Conservation (phyloP, 2,113 vertebrate genomes). For the Cyphomyrus discorhynchus region DNA sequence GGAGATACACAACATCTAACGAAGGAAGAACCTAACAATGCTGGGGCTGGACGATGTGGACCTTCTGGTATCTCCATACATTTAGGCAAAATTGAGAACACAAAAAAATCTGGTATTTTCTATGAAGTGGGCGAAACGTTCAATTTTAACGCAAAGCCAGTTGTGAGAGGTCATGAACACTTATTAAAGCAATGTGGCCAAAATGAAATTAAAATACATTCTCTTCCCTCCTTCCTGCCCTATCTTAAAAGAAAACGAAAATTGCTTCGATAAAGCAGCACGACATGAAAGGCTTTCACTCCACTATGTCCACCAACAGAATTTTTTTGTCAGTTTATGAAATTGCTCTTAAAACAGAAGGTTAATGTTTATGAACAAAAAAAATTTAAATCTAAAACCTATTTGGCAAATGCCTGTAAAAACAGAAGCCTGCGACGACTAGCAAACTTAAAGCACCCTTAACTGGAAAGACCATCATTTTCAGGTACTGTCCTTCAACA, state of each 20-base stretch:
- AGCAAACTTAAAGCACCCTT: not conserved
- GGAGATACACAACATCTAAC: too few relatives aligned
- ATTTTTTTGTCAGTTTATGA: not conserved
- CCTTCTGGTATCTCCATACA: too few relatives aligned
- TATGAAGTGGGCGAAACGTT: not conserved
- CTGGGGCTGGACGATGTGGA: too few relatives aligned
- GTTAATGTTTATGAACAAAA: not conserved
- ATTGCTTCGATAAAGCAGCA: not conserved
- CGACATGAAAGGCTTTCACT: not conserved
- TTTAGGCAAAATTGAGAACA: too few relatives aligned
- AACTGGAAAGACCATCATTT: not conserved
- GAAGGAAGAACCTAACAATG: too few relatives aligned
- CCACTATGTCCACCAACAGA: not conserved
- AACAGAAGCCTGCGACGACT: not conserved
- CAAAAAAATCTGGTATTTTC: not conserved
- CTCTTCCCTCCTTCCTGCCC: not conserved
- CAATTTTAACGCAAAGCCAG: not conserved
- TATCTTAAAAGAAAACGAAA: not conserved
- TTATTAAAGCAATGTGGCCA: not conserved
- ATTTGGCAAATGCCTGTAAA: not conserved
- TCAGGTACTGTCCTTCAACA: not conserved
- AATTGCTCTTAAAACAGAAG: not conserved
- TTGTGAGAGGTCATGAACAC: not conserved
- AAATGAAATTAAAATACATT: not conserved
- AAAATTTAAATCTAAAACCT: not conserved